Percentiles rank a stretch among this genome's conserved stretches.
Evolutionary conservation across 2,797 vertebrate species (phyloP).

Genomic region (Pelobates cultripes): DNA sequence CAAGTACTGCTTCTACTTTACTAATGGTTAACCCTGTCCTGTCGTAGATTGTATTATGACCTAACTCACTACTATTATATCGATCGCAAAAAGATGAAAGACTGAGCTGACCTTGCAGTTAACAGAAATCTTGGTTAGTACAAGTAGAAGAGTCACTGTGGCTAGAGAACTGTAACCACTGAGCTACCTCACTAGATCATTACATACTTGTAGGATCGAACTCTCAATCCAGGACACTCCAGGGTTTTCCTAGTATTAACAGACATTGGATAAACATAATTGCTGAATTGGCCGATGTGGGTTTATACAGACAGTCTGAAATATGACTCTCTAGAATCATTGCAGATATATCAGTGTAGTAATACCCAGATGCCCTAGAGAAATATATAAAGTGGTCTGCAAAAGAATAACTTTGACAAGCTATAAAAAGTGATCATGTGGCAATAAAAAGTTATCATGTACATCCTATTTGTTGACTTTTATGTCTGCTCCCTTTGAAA

Average conservation of each 20-base stretch:
- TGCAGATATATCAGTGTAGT: constrained; percentile 10
- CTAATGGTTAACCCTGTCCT: too few species aligned
- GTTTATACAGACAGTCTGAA: constrained; percentile 12
- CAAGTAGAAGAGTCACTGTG: too few species aligned
- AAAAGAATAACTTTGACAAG: constrained; percentile 47
- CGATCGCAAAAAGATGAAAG: too few species aligned
- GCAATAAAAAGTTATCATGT: constrained; percentile 50
- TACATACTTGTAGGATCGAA: neutral
- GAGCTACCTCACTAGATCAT: neutral
- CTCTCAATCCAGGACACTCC: neutral
- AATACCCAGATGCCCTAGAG: constrained; percentile 16
- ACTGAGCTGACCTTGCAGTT: too few species aligned
- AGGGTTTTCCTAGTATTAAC: neutral
- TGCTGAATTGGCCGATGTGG: constrained; percentile 18
- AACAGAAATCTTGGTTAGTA: too few species aligned
- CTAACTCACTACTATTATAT: too few species aligned
- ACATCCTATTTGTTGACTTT: constrained; percentile 36
- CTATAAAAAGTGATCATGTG: constrained; percentile 47
- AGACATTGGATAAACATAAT: constrained; percentile 25
- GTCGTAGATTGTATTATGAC: too few species aligned
- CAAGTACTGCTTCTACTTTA: too few species aligned
- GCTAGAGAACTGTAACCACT: too few species aligned
- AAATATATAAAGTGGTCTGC: constrained; percentile 34
- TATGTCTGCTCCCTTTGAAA: constrained; percentile 42
- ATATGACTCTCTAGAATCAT: constrained; percentile 1